These are phyloP conservation scores for Pampus argenteus DNA, from an alignment of 2,797 vertebrate species.

Conservation along the genomic window DNA sequence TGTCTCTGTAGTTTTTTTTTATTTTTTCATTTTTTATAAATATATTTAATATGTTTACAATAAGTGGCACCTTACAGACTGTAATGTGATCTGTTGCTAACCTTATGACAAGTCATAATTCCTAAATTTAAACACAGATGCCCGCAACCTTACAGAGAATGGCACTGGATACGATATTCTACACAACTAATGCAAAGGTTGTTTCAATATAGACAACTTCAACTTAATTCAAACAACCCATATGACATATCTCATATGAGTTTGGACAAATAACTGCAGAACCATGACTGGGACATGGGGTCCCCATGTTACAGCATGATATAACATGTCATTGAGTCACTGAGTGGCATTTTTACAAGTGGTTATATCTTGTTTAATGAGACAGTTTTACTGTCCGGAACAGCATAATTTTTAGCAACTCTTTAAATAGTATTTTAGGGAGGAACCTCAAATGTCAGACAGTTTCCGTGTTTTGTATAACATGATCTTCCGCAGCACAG, in stretches of 20 bases:
- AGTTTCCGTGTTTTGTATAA: neutral
- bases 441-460: neutral
- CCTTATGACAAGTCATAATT: slow-evolving; percentile 2
- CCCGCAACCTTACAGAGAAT: too few relatives aligned
- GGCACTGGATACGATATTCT: neutral
- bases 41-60: too few relatives aligned
- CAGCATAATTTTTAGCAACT: neutral
- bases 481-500: neutral
- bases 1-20: neutral
- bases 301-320: too few relatives aligned
- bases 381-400: slow-evolving; percentile 5
- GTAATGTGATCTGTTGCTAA: slow-evolving; percentile 3
- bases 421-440: neutral
- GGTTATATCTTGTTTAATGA: slow-evolving; percentile 5
- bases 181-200: neutral
- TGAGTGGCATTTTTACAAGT: slow-evolving; percentile 3
- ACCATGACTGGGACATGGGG: neutral
- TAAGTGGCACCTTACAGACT: neutral
- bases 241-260: neutral
- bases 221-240: too few relatives aligned
- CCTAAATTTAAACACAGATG: too few relatives aligned
- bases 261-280: neutral
- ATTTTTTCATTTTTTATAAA: too few relatives aligned
- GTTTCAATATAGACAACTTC: too few relatives aligned
- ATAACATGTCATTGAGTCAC: neutral